Evolutionary conservation across 2,888 invertebrate species (phyloP).

Genomic region (Aelia acuminata): DNA sequence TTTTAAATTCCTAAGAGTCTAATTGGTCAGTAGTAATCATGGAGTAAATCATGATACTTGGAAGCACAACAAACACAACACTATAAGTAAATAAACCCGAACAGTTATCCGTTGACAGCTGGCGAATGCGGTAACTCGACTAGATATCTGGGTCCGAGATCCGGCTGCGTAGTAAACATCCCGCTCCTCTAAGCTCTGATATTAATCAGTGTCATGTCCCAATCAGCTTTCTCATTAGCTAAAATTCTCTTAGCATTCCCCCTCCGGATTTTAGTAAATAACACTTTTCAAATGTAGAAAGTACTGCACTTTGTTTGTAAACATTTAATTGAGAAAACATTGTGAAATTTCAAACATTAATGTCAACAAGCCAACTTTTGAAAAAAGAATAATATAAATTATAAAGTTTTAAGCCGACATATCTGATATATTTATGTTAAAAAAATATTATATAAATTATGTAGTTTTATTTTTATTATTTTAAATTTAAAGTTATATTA

Average conservation of each 20-base stretch:
- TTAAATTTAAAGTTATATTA: too few relatives aligned
- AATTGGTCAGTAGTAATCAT: not conserved
- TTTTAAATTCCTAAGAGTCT: too few relatives aligned
- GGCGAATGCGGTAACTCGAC: not conserved
- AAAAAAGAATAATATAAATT: too few relatives aligned
- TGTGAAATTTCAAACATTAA: not conserved
- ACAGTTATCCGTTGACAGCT: not conserved
- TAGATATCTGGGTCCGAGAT: not conserved
- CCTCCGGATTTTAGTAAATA: not conserved
- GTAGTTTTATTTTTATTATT: too few relatives aligned
- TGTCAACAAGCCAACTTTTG: too few relatives aligned
- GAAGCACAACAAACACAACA: not conserved
- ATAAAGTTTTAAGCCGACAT: too few relatives aligned
- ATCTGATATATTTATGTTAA: too few relatives aligned
- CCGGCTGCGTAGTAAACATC: conserved; percentile 28
- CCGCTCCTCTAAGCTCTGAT: not conserved
- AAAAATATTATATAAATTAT: too few relatives aligned
- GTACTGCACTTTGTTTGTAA: too few relatives aligned
- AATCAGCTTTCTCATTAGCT: not conserved
- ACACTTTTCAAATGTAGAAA: not conserved
- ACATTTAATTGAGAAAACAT: not conserved
- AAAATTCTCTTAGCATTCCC: not conserved
- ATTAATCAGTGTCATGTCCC: not conserved
- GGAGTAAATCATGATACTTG: not conserved
- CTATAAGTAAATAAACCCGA: not conserved